These are phyloP conservation scores for Eumaeus atala DNA, from an alignment of 1,140 invertebrate species.

Conservation along the genomic window DNA sequence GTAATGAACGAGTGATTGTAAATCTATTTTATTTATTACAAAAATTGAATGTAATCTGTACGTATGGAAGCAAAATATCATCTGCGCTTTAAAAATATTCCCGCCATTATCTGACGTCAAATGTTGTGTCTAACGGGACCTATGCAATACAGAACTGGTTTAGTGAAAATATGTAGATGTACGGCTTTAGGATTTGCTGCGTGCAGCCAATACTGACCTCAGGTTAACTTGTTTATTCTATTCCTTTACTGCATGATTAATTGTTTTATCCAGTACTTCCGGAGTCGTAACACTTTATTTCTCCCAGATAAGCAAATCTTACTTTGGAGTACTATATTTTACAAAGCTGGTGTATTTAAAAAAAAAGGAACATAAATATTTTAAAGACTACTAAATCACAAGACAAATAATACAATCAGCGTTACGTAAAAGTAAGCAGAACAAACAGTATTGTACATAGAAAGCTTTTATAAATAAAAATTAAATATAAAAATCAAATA, in stretches of 20 bases:
- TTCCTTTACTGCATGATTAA: conserved; percentile 16
- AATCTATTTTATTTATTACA: too few relatives aligned
- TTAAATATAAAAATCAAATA: not conserved
- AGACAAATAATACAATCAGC: too few relatives aligned
- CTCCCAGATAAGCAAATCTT: too few relatives aligned
- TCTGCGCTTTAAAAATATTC: conserved; percentile 3
- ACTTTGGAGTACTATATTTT: too few relatives aligned
- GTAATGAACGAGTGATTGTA: too few relatives aligned
- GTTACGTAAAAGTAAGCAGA: too few relatives aligned
- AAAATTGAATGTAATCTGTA: too few relatives aligned
- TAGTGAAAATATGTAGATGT: conserved; percentile 50
- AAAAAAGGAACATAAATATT: too few relatives aligned
- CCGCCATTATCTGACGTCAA: conserved; percentile 8
- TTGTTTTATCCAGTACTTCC: not conserved
- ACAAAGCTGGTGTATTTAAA: too few relatives aligned
- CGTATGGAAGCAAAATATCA: too few relatives aligned
- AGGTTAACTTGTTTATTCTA: conserved; percentile 39
- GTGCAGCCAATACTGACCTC: conserved; percentile 50
- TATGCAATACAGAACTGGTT: conserved; percentile 40
- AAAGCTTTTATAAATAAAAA: conserved; percentile 12
- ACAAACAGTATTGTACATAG: too few relatives aligned
- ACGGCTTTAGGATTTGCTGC: conserved; percentile 44
- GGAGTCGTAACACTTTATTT: not conserved
- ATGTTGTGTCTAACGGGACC: conserved; percentile 38
- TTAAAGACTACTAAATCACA: too few relatives aligned